Conservation (phyloP, 2,113 vertebrate genomes). For the Tragulus kanchil region DNA sequence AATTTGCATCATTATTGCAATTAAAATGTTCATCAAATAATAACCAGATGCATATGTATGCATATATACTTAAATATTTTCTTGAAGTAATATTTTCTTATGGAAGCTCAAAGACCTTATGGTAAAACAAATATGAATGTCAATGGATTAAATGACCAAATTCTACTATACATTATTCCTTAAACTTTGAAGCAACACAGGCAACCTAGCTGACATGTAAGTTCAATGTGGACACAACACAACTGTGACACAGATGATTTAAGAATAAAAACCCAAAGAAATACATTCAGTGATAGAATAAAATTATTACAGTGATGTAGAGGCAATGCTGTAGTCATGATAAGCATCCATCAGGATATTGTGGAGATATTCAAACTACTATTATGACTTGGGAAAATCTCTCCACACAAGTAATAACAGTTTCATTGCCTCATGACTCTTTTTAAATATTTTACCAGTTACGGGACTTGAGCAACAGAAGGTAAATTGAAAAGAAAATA, state of each 20-base stretch:
- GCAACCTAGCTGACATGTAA: neutral
- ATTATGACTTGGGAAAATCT: neutral
- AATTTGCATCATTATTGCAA: neutral
- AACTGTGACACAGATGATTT: neutral
- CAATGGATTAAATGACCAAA: neutral
- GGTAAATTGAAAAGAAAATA: slow-evolving; percentile 62
- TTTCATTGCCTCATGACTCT: neutral
- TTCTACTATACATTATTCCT: neutral
- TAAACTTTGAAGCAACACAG: neutral
- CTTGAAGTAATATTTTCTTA: neutral
- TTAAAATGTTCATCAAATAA: neutral
- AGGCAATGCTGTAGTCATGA: neutral
- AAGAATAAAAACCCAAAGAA: neutral
- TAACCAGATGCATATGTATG: neutral
- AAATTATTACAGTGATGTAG: neutral
- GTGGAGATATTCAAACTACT: neutral
- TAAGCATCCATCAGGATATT: neutral
- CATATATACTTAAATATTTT: neutral
- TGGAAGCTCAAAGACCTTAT: neutral
- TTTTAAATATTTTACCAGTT: slow-evolving; percentile 18
- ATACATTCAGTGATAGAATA: neutral
- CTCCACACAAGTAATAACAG: neutral
- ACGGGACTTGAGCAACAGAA: slow-evolving; percentile 41
- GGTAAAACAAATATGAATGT: neutral
- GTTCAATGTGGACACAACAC: neutral